Evolutionary conservation across 2,888 invertebrate species (phyloP).

Genomic region (Hemicrepidius hirtus): DNA sequence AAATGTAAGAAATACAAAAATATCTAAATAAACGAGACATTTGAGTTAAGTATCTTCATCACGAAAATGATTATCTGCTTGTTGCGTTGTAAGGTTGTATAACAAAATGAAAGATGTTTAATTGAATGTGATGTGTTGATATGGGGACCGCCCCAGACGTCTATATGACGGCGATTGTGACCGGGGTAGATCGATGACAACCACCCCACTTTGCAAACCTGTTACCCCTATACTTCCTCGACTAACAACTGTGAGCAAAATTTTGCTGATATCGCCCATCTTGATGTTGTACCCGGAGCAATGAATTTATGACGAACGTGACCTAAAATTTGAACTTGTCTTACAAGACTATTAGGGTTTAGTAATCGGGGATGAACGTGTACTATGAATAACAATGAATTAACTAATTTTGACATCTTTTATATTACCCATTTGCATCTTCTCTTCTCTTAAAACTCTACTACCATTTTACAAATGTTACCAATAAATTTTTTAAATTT

Average conservation of each 20-base stretch:
- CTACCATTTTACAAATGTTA: too few relatives aligned
- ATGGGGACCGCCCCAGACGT: constrained; percentile 67
- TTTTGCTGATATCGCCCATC: constrained; percentile 34
- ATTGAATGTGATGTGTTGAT: constrained; percentile 66
- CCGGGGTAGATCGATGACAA: constrained; percentile 67
- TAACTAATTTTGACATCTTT: too few relatives aligned
- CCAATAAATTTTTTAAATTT: too few relatives aligned
- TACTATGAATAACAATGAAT: neutral
- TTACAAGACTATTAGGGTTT: constrained; percentile 8
- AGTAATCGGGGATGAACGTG: neutral
- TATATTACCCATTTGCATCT: too few relatives aligned
- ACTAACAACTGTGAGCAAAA: constrained; percentile 33
- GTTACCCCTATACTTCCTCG: constrained; percentile 43
- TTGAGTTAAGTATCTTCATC: neutral
- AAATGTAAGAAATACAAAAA: neutral
- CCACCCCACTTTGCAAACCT: constrained; percentile 57
- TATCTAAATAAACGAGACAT: neutral
- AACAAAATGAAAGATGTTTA: constrained; percentile 58
- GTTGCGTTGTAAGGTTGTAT: constrained; percentile 50
- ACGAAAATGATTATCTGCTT: constrained; percentile 53
- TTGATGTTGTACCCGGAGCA: constrained; percentile 31
- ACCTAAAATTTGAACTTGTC: constrained; percentile 31
- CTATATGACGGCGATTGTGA: constrained; percentile 68
- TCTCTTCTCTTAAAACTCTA: too few relatives aligned
- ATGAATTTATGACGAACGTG: constrained; percentile 32